Evolutionary conservation across 2,113 vertebrate genomes (phyloP), one percentile per base, ranked within the genome.

Genomic region (Eudyptes chrysolophus): DNA sequence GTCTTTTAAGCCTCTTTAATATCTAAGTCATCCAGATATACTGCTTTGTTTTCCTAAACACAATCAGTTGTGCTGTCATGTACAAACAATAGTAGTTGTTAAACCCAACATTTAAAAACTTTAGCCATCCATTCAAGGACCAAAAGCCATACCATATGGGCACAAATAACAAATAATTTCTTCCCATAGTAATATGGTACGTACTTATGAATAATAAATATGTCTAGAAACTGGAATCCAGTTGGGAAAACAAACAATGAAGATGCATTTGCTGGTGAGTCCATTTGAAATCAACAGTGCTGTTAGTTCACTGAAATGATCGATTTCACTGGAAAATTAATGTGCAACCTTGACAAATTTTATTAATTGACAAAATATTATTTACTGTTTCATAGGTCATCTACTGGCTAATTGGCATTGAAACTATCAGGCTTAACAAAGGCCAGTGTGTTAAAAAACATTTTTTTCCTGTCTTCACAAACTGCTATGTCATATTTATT

Each of bases 1-100:
- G 52, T 85, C 68, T 93, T 94, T 91, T 66, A 86, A 84, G 68
- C 24, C n/a, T 96, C 42, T 96, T 96, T 90, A 94, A 77, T 96
- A 58, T 81, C 70, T 84, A 78, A 80, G 42, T 75, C 64, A 77
- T 69, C 40, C 62, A 83, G 40, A 81, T 82, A 89, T 61, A 79
- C n/a, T 72, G 20, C 58, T 95, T 92, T 78, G 42, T 93, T 95
- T 94, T 90, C 51, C 70, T 78, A 78, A 94, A 85, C 84, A 93
- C 75, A 93, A 64, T 93, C 89, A 74, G 74, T 92, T 93, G 54
- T 87, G 78, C 78, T 94, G 75, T 96, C 87, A 77, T 52, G 14
- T 90, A 94, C 60, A 85, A 92, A 95, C 46, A 69, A 79, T n/a
- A 48, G n/a, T 93, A 79, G 74, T 27, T 87, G 76, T 78, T 79